Percentiles rank a stretch among this genome's conserved stretches.
Evolutionary conservation across 2,113 vertebrate species (phyloP).

Genomic region (Uria aalge): DNA sequence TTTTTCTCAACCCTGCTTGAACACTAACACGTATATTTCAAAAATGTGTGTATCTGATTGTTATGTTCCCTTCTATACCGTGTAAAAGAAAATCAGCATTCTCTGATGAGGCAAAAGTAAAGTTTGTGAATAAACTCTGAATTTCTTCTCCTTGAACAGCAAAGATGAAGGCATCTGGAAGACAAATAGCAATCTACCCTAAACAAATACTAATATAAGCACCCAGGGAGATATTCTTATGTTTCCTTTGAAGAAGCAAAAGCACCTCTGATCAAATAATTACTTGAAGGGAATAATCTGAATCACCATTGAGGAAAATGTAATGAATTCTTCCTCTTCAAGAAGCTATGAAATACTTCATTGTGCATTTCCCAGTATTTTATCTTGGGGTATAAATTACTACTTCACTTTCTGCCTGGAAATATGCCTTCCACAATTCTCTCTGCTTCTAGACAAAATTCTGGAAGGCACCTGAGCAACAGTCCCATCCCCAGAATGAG

Average conservation of each 20-base stretch:
- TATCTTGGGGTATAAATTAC: background rate
- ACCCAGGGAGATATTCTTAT: background rate
- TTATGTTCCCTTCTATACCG: background rate
- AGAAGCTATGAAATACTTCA: background rate
- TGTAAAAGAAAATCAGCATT: background rate
- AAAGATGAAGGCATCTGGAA: background rate
- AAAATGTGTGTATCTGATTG: background rate
- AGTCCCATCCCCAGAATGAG: background rate
- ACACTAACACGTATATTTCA: background rate
- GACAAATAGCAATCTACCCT: background rate
- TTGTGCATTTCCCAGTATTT: background rate
- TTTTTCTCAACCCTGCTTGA: background rate
- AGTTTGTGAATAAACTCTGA: background rate
- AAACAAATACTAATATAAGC: background rate
- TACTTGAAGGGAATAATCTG: background rate
- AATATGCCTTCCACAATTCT: background rate
- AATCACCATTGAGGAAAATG: background rate
- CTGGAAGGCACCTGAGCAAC: background rate
- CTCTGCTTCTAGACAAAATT: background rate
- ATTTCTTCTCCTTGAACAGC: background rate
- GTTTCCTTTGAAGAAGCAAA: background rate
- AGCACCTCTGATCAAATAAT: background rate
- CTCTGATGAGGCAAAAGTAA: background rate
- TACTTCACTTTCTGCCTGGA: background rate
- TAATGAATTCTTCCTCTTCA: background rate